These are phyloP conservation scores for Caenorhabditis remanei DNA, from an alignment of 1,140 invertebrate species.

Conservation along the genomic window DNA sequence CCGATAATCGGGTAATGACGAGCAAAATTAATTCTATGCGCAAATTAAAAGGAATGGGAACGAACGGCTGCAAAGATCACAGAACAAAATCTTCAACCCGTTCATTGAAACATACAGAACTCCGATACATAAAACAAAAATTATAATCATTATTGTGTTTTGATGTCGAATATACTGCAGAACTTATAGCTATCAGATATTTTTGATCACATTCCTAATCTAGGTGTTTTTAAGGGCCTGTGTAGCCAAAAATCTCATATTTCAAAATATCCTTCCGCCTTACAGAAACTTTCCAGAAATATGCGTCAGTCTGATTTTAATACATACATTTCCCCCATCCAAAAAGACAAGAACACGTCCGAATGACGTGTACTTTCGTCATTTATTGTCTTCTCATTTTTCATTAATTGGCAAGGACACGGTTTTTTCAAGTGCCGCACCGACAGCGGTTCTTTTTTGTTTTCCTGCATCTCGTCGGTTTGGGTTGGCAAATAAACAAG, in stretches of 20 bases:
- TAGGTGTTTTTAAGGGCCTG: no score
- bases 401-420: slow-evolving; percentile 3
- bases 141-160: no score
- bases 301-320: not conserved
- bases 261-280: no score
- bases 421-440: not conserved
- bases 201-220: no score
- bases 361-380: not conserved
- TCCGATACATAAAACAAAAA: not conserved
- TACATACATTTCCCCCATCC: not conserved
- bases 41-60: not conserved
- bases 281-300: not conserved
- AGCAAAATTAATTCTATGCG: slow-evolving; percentile 11
- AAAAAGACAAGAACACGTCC: not conserved
- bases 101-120: not conserved
- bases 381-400: slow-evolving; percentile 41
- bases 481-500: slow-evolving; percentile 19
- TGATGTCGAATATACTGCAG: no score
- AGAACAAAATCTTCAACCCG: not conserved
- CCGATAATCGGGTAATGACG: slow-evolving; percentile 6
- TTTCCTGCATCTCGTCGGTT: not conserved
- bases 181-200: no score
- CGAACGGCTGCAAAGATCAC: slow-evolving; percentile 21
- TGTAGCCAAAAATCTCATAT: no score
- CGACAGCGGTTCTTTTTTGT: not conserved